These are phyloP conservation scores for Antechinus flavipes DNA, from an alignment of 2,113 vertebrate genomes.

Conservation along the genomic window DNA sequence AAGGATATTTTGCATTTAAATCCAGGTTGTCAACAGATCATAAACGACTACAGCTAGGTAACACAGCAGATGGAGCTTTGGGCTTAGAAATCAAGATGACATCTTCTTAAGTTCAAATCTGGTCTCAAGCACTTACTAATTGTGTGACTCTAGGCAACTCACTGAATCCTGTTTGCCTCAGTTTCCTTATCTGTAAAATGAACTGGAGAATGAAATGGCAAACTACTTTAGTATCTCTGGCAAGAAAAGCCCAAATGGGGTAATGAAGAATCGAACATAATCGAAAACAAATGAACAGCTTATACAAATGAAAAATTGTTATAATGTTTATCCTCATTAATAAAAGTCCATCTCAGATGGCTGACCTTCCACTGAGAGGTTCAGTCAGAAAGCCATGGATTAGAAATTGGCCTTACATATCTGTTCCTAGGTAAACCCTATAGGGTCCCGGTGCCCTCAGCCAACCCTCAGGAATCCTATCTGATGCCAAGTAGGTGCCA, in stretches of 20 bases:
- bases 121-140: neutral
- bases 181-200: neutral
- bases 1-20: neutral
- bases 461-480: neutral
- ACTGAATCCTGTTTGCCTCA: neutral
- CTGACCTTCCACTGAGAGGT: neutral
- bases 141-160: neutral
- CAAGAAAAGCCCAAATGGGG: neutral
- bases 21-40: neutral
- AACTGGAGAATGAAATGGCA: neutral
- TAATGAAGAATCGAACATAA: neutral
- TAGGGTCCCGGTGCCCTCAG: neutral
- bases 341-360: neutral
- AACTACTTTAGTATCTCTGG: neutral
- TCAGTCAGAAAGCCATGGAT: neutral
- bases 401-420: neutral
- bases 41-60: neutral
- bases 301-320: neutral
- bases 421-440: neutral
- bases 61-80: neutral
- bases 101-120: neutral
- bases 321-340: neutral
- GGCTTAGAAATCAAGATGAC: neutral
- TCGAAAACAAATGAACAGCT: neutral
- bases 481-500: neutral